These are phyloP conservation scores for Phania funesta DNA, from an alignment of 2,888 invertebrate species.

Conservation along the genomic window DNA sequence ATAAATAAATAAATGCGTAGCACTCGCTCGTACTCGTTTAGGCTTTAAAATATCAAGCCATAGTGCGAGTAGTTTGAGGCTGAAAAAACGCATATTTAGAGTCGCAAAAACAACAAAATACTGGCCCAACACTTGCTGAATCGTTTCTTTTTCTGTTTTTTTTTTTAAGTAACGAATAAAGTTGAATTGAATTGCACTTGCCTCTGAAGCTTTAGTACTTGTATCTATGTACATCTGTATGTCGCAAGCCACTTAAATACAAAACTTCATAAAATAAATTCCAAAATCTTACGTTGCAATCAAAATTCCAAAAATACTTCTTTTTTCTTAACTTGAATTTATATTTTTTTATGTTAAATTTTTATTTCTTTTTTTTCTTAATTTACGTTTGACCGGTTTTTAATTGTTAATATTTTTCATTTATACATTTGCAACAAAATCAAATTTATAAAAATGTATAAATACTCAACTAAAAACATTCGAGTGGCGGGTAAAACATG, in stretches of 20 bases:
- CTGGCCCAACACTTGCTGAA: no score
- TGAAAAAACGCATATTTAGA: neutral
- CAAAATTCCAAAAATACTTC: slow-evolving; percentile 58
- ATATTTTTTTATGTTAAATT: no score
- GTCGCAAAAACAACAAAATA: neutral
- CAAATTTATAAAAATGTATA: neutral
- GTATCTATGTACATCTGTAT: no score
- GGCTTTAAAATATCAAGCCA: neutral
- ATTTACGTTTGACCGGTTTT: slow-evolving; percentile 58
- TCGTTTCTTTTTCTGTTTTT: neutral
- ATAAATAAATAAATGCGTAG: neutral
- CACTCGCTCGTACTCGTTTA: neutral
- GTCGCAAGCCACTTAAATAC: slow-evolving; percentile 38
- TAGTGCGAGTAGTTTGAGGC: neutral
- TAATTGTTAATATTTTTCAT: slow-evolving; percentile 7
- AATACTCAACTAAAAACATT: neutral
- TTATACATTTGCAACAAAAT: slow-evolving; percentile 17
- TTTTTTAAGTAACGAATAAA: neutral
- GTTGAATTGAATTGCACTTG: slow-evolving; percentile 19
- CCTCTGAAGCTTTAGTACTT: neutral
- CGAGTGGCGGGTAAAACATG: slow-evolving; percentile 30
- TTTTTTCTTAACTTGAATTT: slow-evolving; percentile 5
- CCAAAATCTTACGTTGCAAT: slow-evolving; percentile 59
- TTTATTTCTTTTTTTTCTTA: neutral
- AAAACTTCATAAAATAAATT: slow-evolving; percentile 22